Conservation (phyloP, 2,797 vertebrate species). For the Molossus molossus region DNA sequence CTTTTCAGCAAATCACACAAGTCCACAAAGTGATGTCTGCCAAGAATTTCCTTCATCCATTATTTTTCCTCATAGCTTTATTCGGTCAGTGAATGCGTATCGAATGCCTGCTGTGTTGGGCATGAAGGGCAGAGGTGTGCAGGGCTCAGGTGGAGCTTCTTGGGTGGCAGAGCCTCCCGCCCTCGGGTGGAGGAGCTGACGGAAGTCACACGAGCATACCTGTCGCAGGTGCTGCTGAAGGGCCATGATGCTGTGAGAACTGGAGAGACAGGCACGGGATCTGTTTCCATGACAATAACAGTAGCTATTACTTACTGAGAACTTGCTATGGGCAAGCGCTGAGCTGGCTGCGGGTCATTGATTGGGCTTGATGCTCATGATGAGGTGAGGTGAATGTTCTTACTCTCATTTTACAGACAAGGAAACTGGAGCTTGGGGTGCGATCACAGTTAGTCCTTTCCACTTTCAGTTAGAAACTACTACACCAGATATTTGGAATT, state of each 20-base stretch:
- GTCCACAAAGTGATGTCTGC: background rate
- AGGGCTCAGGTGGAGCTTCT: background rate
- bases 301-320: background rate
- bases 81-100: background rate
- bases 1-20: constrained; percentile 22
- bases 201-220: background rate
- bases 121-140: too few species aligned
- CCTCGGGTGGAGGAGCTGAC: background rate
- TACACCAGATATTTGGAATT: background rate
- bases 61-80: background rate
- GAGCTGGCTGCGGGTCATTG: background rate
- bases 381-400: background rate
- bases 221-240: background rate
- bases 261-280: background rate
- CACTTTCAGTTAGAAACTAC: background rate
- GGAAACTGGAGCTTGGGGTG: background rate
- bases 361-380: accelerated
- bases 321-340: background rate
- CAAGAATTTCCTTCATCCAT: background rate
- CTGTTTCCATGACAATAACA: background rate
- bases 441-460: background rate
- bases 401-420: background rate
- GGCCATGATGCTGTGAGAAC: background rate
- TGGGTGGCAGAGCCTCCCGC: background rate
- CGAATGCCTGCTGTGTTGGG: background rate